phyloP scores from a whole-genome alignment of 2,113 vertebrate species.

The Propithecus coquereli region DNA sequence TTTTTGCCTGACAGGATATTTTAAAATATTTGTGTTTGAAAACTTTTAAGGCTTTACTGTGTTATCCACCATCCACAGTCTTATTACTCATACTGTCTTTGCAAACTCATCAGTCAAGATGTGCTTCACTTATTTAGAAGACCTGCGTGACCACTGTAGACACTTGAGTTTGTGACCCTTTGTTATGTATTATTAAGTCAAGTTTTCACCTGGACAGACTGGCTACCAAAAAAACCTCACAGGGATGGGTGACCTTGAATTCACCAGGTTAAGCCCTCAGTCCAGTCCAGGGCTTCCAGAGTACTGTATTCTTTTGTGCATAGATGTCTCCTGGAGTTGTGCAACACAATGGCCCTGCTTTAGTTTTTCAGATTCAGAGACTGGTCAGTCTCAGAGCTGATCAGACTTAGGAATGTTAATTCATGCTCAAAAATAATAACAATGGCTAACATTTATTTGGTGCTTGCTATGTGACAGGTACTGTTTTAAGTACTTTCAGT shows the following conservation, averaged over 20 bases:
- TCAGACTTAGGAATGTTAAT: not conserved
- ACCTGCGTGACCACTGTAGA: not conserved
- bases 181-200: not conserved
- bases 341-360: not conserved
- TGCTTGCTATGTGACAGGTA: not conserved
- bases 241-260: not conserved
- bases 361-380: slow-evolving; percentile 34
- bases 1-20: not conserved
- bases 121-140: not conserved
- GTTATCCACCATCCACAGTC: not conserved
- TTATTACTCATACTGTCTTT: not conserved
- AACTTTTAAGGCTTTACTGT: not conserved
- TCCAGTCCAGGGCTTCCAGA: not conserved
- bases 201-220: not conserved
- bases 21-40: slow-evolving; percentile 20
- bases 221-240: not conserved
- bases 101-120: not conserved
- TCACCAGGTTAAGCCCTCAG: not conserved
- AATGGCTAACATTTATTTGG: not conserved
- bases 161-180: not conserved
- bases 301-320: not conserved
- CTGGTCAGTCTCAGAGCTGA: not conserved
- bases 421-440: not conserved
- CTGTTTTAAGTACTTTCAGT: not conserved
- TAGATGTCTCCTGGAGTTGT: not conserved